These are phyloP conservation scores for Caenorhabditis sinica DNA, from an alignment of 2,888 invertebrate genomes.

Conservation along the genomic window DNA sequence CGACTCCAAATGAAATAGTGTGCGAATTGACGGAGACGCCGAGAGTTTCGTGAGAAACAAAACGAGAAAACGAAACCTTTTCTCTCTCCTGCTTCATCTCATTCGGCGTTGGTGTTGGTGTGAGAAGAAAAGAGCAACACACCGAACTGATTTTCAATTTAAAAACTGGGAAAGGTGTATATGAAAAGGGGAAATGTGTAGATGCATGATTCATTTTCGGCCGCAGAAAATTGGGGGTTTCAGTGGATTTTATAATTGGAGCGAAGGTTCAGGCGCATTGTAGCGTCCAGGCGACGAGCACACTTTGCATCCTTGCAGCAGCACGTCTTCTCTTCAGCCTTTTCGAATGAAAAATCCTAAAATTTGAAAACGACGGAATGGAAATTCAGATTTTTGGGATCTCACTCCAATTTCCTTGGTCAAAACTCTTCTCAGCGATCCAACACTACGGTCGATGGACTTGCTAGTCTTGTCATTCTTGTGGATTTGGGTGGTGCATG, in stretches of 20 bases:
- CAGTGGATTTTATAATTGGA: constrained; percentile 61
- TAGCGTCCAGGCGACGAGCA: constrained; percentile 58
- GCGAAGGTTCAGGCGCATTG: constrained; percentile 54
- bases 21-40: constrained; percentile 19
- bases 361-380: background rate
- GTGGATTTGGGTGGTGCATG: constrained; percentile 51
- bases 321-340: constrained; percentile 65
- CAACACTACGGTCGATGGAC: constrained; percentile 62
- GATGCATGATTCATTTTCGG: constrained; percentile 15
- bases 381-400: too few species aligned
- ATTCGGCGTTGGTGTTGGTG: background rate
- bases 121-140: background rate
- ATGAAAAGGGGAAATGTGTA: constrained; percentile 5
- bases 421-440: constrained; percentile 57
- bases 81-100: background rate
- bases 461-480: constrained; percentile 41
- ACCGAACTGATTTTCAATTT: constrained; percentile 10
- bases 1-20: constrained; percentile 15
- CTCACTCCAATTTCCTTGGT: constrained; percentile 55
- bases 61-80: constrained; percentile 34
- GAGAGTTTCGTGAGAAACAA: constrained; percentile 39
- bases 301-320: constrained; percentile 66
- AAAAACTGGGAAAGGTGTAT: too few species aligned
- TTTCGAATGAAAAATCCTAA: constrained; percentile 63
- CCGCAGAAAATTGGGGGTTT: background rate